Evolutionary conservation across 2,888 invertebrate genomes (phyloP).

Genomic region (Leptopterna dolabrata): DNA sequence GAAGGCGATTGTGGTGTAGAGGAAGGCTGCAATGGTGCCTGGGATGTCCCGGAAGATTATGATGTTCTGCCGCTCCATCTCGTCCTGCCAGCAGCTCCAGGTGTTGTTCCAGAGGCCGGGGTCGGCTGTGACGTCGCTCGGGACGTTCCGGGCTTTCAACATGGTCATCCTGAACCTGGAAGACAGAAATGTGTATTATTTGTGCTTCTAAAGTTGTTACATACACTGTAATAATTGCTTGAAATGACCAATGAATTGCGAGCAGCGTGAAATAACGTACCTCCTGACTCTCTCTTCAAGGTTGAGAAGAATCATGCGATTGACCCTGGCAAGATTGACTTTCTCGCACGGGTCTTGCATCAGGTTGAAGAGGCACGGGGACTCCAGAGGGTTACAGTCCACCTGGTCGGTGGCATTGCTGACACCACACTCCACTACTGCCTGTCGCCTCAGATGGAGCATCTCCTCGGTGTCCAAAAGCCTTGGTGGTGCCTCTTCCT

Average conservation of each 20-base stretch:
- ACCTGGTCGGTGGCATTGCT: constrained; percentile 42
- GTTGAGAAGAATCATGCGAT: constrained; percentile 67
- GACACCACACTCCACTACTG: constrained; percentile 64
- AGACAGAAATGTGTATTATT: neutral
- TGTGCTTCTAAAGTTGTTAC: too few relatives aligned
- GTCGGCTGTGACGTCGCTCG: constrained; percentile 69
- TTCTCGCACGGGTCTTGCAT: constrained; percentile 67
- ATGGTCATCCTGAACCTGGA: constrained; percentile 67
- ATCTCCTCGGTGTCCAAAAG: constrained; percentile 63
- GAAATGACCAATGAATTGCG: too few relatives aligned
- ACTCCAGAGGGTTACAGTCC: constrained; percentile 65
- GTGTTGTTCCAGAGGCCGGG: constrained; percentile 70
- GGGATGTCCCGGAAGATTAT: neutral
- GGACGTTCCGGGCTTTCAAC: constrained; percentile 68
- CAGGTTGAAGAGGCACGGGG: constrained; percentile 68
- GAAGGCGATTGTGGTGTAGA: constrained; percentile 42
- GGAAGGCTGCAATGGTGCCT: constrained; percentile 18
- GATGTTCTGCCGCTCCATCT: constrained; percentile 52
- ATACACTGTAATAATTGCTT: too few relatives aligned
- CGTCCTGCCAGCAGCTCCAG: constrained; percentile 71
- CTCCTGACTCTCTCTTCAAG: constrained; percentile 68
- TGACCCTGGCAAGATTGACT: constrained; percentile 68
- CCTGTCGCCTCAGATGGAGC: constrained; percentile 63
- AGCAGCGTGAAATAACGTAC: too few relatives aligned
- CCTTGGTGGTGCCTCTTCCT: neutral